Conservation (phyloP, 2,113 vertebrate genomes). For the Tiliqua scincoides region DNA sequence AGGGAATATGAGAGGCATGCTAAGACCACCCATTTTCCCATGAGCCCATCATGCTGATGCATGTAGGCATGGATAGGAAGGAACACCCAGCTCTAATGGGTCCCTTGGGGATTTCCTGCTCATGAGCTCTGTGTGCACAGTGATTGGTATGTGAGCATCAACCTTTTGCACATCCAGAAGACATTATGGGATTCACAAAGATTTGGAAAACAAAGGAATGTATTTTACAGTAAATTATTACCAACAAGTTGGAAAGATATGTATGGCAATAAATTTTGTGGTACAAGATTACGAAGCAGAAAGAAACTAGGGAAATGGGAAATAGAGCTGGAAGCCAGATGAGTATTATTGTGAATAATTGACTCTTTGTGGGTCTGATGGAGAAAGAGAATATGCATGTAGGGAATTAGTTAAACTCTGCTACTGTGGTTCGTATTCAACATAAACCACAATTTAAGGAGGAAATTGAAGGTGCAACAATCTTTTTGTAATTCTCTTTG, state of each 20-base stretch:
- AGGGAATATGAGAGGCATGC: no score
- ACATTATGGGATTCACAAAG: no score
- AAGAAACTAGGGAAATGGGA: neutral
- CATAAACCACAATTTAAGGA: neutral
- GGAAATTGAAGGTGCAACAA: neutral
- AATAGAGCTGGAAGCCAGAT: neutral
- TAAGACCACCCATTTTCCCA: neutral
- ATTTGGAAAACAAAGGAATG: no score
- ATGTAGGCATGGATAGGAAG: no score
- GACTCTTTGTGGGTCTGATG: no score
- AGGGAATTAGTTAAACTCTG: neutral
- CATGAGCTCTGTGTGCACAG: no score
- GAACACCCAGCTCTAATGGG: no score
- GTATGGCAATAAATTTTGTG: no score
- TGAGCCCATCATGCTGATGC: no score
- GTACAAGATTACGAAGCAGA: neutral
- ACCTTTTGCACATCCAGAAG: no score
- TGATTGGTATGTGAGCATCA: no score
- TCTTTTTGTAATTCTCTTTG: neutral
- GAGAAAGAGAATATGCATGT: neutral
- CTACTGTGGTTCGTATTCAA: neutral
- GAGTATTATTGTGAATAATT: neutral
- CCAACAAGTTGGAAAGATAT: neutral
- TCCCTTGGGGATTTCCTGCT: no score
- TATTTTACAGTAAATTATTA: neutral